Percentiles rank a stretch among this genome's conserved stretches.
phyloP scores from a whole-genome alignment of 2,797 vertebrate genomes.

The Gallinago nigripennis region DNA sequence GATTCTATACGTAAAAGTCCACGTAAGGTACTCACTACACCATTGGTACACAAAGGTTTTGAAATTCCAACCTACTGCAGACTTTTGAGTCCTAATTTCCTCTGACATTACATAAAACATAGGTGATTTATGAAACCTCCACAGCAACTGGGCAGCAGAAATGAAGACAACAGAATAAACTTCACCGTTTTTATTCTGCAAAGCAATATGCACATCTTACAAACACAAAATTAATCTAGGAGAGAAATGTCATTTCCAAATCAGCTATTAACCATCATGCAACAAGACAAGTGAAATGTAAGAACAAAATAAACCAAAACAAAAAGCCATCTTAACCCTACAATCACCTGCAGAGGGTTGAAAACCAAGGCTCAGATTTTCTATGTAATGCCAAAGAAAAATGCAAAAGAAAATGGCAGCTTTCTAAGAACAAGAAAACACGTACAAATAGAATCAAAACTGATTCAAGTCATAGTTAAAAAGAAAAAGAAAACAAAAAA shows the following conservation, averaged over 20 bases:
- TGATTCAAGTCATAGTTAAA: conserved; percentile 80
- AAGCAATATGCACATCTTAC: conserved; percentile 84
- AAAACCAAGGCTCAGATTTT: conserved; percentile 64
- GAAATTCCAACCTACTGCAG: neutral
- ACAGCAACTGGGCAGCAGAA: neutral
- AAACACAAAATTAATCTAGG: conserved; percentile 80
- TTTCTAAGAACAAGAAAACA: conserved; percentile 74
- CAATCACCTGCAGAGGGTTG: conserved; percentile 65
- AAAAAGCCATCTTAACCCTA: conserved; percentile 60
- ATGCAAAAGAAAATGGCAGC: conserved; percentile 68
- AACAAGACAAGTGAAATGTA: conserved; percentile 76
- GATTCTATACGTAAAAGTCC: neutral
- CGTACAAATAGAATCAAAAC: conserved; percentile 80
- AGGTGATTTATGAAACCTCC: neutral
- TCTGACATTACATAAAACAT: fast-evolving
- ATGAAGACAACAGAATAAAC: conserved; percentile 36
- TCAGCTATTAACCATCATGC: conserved; percentile 82
- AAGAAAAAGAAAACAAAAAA: conserved; percentile 69
- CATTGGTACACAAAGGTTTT: neutral
- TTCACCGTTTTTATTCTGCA: conserved; percentile 77
- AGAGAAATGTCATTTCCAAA: conserved; percentile 79
- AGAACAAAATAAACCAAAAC: conserved; percentile 34
- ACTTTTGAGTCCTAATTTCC: neutral
- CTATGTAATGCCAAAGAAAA: conserved; percentile 65
- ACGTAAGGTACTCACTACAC: neutral